These are phyloP conservation scores for Lasiurus cinereus DNA, from an alignment of 2,113 vertebrate genomes.

Conservation along the genomic window DNA sequence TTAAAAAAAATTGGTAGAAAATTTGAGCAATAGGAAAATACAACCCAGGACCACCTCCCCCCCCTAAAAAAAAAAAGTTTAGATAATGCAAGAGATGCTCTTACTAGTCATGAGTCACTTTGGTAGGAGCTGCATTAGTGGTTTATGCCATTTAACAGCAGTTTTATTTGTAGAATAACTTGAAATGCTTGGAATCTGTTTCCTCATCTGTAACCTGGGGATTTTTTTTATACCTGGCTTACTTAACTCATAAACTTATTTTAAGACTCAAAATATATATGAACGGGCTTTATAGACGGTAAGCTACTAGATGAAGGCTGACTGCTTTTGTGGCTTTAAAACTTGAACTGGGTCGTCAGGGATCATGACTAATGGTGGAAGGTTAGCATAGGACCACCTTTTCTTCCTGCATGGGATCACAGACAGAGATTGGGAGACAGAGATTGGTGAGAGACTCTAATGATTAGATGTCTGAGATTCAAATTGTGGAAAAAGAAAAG, in stretches of 20 bases:
- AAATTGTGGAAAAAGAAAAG: background rate
- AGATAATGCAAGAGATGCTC: background rate
- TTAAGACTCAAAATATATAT: background rate
- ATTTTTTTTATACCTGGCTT: background rate
- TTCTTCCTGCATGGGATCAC: background rate
- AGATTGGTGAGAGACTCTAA: background rate
- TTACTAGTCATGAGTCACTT: conserved; percentile 25
- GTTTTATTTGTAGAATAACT: conserved; percentile 21
- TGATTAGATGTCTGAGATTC: background rate
- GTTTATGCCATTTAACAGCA: conserved; percentile 19
- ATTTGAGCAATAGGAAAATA: conserved; percentile 8
- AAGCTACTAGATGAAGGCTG: background rate
- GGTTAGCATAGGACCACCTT: background rate
- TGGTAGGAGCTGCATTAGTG: background rate
- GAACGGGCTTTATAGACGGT: background rate
- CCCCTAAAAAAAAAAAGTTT: background rate
- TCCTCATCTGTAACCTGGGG: conserved; percentile 12
- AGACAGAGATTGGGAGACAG: background rate
- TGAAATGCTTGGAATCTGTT: background rate
- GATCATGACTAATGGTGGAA: background rate
- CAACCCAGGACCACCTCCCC: background rate
- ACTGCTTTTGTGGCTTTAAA: background rate
- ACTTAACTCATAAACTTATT: conserved; percentile 17
- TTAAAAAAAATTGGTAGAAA: background rate
- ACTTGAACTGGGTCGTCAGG: background rate